Evolutionary conservation across 1,140 invertebrate species (phyloP), one percentile per base, ranked within the genome.

Genomic region (Pseudomyrmex gracilis): DNA sequence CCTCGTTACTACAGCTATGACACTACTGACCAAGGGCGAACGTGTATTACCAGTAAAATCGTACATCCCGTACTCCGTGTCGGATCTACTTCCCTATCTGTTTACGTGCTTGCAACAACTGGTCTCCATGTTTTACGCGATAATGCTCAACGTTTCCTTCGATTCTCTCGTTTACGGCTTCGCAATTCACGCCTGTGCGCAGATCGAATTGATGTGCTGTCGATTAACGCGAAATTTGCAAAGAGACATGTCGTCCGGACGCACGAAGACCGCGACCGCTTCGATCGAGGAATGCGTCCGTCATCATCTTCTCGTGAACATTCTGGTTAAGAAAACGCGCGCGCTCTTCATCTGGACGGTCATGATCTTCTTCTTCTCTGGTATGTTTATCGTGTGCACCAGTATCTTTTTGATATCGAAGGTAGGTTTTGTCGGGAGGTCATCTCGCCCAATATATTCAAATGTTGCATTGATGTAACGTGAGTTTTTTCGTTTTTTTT

Each of bases 371-470:
- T 87, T 83, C 57, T 64, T 68, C n/a, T 71, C 55, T 15, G 78
- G 71, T 60, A 12, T 61, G 10, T 43, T 87, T 5, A 83, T 76
- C 2, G 10, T 86, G 0, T 83, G 83, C 53, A 83, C 76, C 17
- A 76, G 67, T 43, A 73, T 85, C 17, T 80, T 70, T 24, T 47
- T 73, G 43, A 43, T 85, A 43, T 80, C 70, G 1, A 87, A 85
- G 61, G 63, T 87, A 45, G 45, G 34, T 34, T 34, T 34, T 34
- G 1, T n/a, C 13, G 20, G 8, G 2, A 45, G 0, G 20, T 2
- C 10, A 12, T 45, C n/a, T 43, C 3, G 0, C 58, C 34, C 34
- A 34, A 34, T 60, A 60, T 47, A 7, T 24, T 20, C 47, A 12
- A 12, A 2, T 7, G 1, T 45, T 20, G 2, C 43, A 34, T 34